These are phyloP conservation scores for Spermophilus dauricus DNA, from an alignment of 2,113 vertebrate species.

Conservation along the genomic window DNA sequence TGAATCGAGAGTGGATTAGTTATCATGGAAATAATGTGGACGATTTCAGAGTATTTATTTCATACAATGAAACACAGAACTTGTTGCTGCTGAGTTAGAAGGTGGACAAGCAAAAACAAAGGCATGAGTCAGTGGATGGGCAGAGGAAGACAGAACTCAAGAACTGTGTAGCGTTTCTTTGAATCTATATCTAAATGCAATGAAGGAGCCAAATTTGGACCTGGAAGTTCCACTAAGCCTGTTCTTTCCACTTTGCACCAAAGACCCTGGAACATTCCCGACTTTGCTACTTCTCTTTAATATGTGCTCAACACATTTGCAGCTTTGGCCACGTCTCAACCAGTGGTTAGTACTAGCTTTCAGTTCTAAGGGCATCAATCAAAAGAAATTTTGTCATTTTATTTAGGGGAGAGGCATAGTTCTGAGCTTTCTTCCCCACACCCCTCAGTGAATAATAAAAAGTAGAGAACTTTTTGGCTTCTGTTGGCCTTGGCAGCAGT, in stretches of 20 bases:
- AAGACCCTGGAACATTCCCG: neutral
- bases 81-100: neutral
- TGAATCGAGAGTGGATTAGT: neutral
- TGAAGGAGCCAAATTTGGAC: neutral
- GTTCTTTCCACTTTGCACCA: neutral
- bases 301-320: neutral
- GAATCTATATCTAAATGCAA: neutral
- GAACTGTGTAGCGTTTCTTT: neutral
- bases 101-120: neutral
- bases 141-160: neutral
- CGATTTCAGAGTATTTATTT: neutral
- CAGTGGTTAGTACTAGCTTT: neutral
- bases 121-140: neutral
- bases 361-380: neutral
- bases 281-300: neutral
- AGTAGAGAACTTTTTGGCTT: neutral
- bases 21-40: neutral
- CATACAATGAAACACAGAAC: neutral
- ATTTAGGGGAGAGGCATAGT: neutral
- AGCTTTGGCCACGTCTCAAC: neutral
- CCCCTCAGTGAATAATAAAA: neutral
- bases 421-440: neutral
- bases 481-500: neutral
- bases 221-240: neutral
- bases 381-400: neutral